A percentile compares a stretch with the other conserved stretches of the same genome.
Conservation (phyloP, 2,888 invertebrate species). For the Dryocosmus kuriphilus region DNA sequence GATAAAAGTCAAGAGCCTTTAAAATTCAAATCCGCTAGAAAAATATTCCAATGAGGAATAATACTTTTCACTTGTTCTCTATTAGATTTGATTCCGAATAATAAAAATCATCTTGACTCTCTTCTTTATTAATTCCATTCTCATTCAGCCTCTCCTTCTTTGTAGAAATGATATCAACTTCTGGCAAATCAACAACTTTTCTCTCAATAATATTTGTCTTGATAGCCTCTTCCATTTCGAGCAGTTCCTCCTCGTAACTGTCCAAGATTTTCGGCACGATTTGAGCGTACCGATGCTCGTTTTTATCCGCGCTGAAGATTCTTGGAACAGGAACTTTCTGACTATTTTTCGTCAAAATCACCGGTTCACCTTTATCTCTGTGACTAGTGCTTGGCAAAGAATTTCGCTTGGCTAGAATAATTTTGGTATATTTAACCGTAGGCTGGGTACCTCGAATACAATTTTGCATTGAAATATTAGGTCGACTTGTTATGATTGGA, state of each 20-base stretch:
- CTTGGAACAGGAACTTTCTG: constrained; percentile 56
- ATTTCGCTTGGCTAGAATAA: constrained; percentile 78
- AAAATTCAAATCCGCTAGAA: neutral
- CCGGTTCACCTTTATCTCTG: constrained; percentile 63
- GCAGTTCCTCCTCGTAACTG: constrained; percentile 53
- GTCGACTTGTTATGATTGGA: constrained; percentile 44
- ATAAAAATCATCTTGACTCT: neutral
- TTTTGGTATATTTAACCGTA: constrained; percentile 78
- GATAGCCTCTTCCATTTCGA: constrained; percentile 71
- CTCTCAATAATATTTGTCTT: constrained; percentile 70
- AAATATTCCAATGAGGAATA: neutral
- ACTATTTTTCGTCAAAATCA: constrained; percentile 66
- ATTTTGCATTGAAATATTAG: constrained; percentile 54
- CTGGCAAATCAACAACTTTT: constrained; percentile 52
- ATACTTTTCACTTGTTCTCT: neutral
- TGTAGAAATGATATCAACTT: neutral
- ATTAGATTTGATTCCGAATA: constrained; percentile 4
- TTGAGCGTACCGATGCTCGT: constrained; percentile 61
- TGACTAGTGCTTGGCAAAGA: constrained; percentile 53
- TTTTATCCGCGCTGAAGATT: constrained; percentile 56
- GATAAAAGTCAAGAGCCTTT: too few species aligned
- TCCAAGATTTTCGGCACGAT: constrained; percentile 49
- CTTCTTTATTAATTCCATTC: neutral
- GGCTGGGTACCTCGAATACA: constrained; percentile 59
- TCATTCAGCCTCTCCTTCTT: constrained; percentile 2